Percentiles rank a stretch among this genome's conserved stretches.
Conservation (phyloP, 2,113 vertebrate species). For the Vombatus ursinus region DNA sequence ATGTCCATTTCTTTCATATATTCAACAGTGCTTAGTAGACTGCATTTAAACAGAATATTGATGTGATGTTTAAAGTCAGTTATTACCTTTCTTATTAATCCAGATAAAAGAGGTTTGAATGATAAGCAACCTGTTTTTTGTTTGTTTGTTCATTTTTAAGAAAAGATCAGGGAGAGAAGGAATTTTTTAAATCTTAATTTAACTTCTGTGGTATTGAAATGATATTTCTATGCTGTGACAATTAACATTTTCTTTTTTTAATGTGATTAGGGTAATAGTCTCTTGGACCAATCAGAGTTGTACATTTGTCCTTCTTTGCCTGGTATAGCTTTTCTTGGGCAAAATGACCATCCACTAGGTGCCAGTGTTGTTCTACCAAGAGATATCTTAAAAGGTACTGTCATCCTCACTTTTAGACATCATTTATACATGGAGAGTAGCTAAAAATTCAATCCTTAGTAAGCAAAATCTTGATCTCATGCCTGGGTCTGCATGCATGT, state of each 20-base stretch:
- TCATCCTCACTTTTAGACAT: slow-evolving; percentile 2
- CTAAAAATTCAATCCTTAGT: not conserved
- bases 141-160: not conserved
- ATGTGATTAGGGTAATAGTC: not conserved
- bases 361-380: slow-evolving; percentile 75
- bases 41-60: not conserved
- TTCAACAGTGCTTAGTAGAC: not conserved
- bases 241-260: not conserved
- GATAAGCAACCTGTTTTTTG: not conserved
- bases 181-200: not conserved
- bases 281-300: not conserved
- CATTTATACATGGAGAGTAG: not conserved
- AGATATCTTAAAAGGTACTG: not conserved
- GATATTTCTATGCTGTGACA: not conserved
- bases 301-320: not conserved
- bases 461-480: not conserved
- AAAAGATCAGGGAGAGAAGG: not conserved
- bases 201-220: not conserved
- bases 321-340: not conserved
- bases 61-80: not conserved
- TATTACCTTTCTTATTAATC: not conserved
- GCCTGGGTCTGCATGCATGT: not conserved
- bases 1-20: not conserved
- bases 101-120: not conserved
- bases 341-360: slow-evolving; percentile 73